These are phyloP conservation scores for Hipposideros armiger DNA, from an alignment of 2,113 vertebrate species.

Conservation along the genomic window DNA sequence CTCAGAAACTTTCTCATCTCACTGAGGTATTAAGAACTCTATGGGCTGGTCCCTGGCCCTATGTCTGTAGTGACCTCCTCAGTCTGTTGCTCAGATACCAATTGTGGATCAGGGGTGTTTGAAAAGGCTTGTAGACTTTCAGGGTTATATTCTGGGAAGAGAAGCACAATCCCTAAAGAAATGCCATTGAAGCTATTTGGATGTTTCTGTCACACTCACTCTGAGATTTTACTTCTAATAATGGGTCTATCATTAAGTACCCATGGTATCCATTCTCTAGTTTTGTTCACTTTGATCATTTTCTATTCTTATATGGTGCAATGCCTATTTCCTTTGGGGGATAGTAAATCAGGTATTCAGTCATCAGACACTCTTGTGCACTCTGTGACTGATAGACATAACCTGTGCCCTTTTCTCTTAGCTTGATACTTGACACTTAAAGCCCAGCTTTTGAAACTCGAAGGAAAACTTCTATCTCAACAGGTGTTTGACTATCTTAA, in stretches of 20 bases:
- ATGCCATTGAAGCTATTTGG: not conserved
- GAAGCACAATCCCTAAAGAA: not conserved
- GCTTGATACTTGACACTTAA: not conserved
- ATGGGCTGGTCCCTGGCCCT: no score
- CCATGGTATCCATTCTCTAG: not conserved
- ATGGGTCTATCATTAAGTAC: not conserved
- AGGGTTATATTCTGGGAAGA: not conserved
- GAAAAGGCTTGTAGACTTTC: not conserved
- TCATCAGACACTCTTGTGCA: not conserved
- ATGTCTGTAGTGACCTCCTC: not conserved
- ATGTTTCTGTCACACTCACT: not conserved
- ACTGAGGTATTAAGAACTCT: not conserved
- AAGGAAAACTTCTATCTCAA: not conserved
- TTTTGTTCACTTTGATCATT: not conserved
- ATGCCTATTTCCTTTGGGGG: not conserved
- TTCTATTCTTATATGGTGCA: not conserved
- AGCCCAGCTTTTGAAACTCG: slow-evolving; percentile 41
- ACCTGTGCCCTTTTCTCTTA: not conserved
- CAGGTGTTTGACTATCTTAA: not conserved
- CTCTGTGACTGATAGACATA: not conserved
- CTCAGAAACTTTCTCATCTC: not conserved
- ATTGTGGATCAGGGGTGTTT: not conserved
- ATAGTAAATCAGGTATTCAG: not conserved
- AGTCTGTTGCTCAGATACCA: not conserved
- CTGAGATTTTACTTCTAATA: not conserved